Evolutionary conservation across 2,888 invertebrate species (phyloP).

Genomic region (Taenaris catops): DNA sequence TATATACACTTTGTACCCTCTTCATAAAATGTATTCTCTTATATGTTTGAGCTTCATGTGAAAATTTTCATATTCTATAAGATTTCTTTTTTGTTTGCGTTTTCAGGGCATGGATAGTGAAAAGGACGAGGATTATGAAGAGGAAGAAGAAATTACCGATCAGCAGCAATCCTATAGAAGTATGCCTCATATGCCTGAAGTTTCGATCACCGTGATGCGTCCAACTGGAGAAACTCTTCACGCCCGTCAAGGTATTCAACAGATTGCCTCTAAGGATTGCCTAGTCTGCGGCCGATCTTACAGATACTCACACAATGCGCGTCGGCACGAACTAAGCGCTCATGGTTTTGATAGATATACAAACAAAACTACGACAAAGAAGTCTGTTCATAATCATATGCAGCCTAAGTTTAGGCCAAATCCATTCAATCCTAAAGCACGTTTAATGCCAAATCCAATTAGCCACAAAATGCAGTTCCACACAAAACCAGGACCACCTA

Average conservation of each 20-base stretch:
- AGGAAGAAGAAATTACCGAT: slow-evolving; percentile 46
- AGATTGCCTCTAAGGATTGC: slow-evolving; percentile 72
- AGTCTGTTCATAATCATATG: slow-evolving; percentile 46
- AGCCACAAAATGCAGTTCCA: slow-evolving; percentile 66
- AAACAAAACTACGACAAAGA: slow-evolving; percentile 58
- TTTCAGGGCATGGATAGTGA: slow-evolving; percentile 69
- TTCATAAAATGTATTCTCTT: too few species aligned
- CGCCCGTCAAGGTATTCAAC: slow-evolving; percentile 67
- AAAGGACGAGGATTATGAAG: slow-evolving; percentile 49
- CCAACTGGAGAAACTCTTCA: slow-evolving; percentile 64
- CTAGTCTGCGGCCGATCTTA: slow-evolving; percentile 71
- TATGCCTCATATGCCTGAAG: slow-evolving; percentile 62
- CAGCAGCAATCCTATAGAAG: slow-evolving; percentile 36
- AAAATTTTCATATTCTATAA: too few species aligned
- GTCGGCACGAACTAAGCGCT: slow-evolving; percentile 68
- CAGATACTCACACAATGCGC: slow-evolving; percentile 73
- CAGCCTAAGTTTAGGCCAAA: slow-evolving; percentile 70
- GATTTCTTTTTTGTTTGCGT: too few species aligned
- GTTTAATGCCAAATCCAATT: slow-evolving; percentile 71
- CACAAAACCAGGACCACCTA: slow-evolving; percentile 46
- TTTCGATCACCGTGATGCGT: slow-evolving; percentile 71
- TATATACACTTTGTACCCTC: too few species aligned
- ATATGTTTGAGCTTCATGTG: too few species aligned
- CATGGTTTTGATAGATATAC: slow-evolving; percentile 74
- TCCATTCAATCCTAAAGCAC: slow-evolving; percentile 71